Evolutionary conservation across 2,797 vertebrate genomes (phyloP).

Genomic region (Euphonia xanthogaster): DNA sequence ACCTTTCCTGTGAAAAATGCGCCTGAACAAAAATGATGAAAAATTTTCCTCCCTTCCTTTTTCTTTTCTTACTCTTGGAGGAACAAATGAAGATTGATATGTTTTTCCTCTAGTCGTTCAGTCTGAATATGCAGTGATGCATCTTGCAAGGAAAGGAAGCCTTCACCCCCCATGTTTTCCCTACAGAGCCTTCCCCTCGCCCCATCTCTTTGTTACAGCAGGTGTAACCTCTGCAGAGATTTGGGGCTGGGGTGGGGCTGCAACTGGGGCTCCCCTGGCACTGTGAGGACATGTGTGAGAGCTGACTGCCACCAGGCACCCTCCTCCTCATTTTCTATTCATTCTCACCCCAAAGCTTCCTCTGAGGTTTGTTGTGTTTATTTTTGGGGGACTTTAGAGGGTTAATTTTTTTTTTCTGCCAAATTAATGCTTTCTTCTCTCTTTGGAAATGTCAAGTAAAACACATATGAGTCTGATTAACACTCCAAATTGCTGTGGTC

Average conservation of each 20-base stretch:
- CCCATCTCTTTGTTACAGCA: background rate
- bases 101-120: conserved; percentile 4
- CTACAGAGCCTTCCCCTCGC: background rate
- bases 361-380: background rate
- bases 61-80: background rate
- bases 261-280: background rate
- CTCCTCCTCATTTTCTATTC: background rate
- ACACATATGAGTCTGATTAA: background rate
- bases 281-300: background rate
- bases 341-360: background rate
- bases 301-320: background rate
- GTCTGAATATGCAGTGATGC: background rate
- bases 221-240: background rate
- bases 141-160: background rate
- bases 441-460: background rate
- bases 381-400: background rate
- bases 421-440: background rate
- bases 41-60: background rate
- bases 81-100: conserved; percentile 24
- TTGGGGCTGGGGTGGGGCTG: background rate
- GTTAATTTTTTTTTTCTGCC: rapidly evolving
- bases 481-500: background rate
- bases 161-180: background rate
- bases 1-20: background rate
- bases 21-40: background rate